Conservation (phyloP, 2,113 vertebrate species). For the Bostrychus sinensis region DNA sequence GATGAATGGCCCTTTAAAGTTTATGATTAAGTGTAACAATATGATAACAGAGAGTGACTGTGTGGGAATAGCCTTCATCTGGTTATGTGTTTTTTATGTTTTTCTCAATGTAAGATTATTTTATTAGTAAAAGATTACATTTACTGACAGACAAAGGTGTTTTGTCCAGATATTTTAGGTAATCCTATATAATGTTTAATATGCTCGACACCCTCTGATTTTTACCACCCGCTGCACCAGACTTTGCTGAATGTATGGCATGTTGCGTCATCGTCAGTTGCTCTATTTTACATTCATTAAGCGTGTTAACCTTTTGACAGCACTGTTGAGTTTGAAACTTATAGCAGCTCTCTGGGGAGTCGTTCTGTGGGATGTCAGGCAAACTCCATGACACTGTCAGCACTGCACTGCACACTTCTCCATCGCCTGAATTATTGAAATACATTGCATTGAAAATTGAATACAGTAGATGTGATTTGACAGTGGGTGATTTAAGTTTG, state of each 20-base stretch:
- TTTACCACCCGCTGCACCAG: neutral
- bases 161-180: too few species aligned
- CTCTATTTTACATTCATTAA: constrained; percentile 33
- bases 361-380: constrained; percentile 39
- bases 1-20: too few species aligned
- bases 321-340: constrained; percentile 39
- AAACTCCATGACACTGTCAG: constrained; percentile 51
- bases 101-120: too few species aligned
- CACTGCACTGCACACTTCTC: constrained; percentile 27
- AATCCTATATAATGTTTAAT: too few species aligned
- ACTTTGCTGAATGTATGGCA: neutral
- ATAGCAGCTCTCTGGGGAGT: constrained; percentile 42
- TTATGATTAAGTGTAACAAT: too few species aligned
- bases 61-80: too few species aligned
- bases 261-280: constrained; percentile 6
- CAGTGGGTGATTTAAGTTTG: constrained; percentile 31
- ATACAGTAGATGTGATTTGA: constrained; percentile 42
- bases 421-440: constrained; percentile 62
- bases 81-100: too few species aligned
- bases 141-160: too few species aligned
- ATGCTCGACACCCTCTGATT: too few species aligned
- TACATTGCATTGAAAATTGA: constrained; percentile 58
- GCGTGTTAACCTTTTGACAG: constrained; percentile 46
- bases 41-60: too few species aligned
- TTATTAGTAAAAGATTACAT: too few species aligned